Conservation (phyloP, 2,888 invertebrate genomes). For the Panorpa germanica region DNA sequence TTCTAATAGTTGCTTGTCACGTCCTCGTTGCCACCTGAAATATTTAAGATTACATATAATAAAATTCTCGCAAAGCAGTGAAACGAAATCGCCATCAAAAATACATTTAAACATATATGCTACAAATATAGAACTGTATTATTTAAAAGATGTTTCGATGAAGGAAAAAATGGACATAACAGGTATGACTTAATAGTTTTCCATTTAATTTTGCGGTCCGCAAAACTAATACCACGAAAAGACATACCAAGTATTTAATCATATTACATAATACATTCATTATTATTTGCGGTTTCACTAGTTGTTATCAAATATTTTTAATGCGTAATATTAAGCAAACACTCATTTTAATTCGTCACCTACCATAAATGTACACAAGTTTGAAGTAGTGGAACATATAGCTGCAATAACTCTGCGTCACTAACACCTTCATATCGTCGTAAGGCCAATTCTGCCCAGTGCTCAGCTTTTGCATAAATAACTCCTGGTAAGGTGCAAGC, state of each 20-base stretch:
- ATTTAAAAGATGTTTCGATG: background rate
- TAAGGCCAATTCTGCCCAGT: constrained; percentile 50
- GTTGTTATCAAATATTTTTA: too few species aligned
- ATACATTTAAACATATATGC: background rate
- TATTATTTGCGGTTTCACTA: too few species aligned
- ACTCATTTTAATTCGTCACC: too few species aligned
- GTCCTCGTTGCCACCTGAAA: constrained; percentile 39
- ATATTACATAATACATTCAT: too few species aligned
- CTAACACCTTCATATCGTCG: constrained; percentile 50
- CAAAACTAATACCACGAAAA: too few species aligned
- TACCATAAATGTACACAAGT: constrained; percentile 46
- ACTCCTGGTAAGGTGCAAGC: constrained; percentile 26
- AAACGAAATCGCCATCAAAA: background rate
- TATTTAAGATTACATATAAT: constrained; percentile 1
- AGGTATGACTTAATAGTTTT: too few species aligned
- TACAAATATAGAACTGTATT: background rate
- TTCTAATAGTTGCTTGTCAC: constrained; percentile 38
- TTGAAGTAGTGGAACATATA: constrained; percentile 48
- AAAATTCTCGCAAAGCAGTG: background rate
- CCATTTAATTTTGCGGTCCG: too few species aligned
- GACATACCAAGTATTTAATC: too few species aligned
- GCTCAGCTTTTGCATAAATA: constrained; percentile 36
- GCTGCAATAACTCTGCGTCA: constrained; percentile 45
- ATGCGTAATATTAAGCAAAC: too few species aligned
- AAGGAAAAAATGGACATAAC: too few species aligned